Base-by-base conservation (phyloP, 2,113 vertebrate species). In the Hymenochirus boettgeri region DNA sequence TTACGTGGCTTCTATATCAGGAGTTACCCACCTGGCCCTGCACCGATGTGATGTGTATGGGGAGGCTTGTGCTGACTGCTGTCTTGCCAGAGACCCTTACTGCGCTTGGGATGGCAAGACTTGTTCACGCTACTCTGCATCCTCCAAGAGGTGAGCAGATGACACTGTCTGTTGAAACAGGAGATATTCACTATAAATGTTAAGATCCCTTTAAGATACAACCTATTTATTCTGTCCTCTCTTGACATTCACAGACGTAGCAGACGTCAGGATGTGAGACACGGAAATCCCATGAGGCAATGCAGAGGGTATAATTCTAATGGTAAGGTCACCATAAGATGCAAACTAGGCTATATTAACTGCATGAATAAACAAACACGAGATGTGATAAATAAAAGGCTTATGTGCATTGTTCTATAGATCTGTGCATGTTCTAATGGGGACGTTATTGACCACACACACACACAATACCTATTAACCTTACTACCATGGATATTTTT, bases 61-160 rank as follows among this genome's bases (percentile, higher is more conserved):
- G 4, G 92, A 95, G 17, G 96, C 87, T 31, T 99, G 96, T 2
- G 95, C 96, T 0, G 96, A 99, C 82, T 99, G 96, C 86, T 99
- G 96, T 77, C 87, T 99, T 7, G 96, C 96, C 35, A 82, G 96
- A 45, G 96, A 98, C 61, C 96, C 96, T 0, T 98, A 99, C 83
- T 99, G 96, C 0, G 96, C 96, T 78, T 98, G 96, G 96, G 96
- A 98, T 0, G 96, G 96, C 65, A 97, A 93, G 39, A 89, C 93
- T 76, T 98, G 96, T 79, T 95, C 94, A 56, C 91, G 95, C 72
- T 99, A 99, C 78, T 97, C 95, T 0, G 88, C 91, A 1, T 98
- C 94, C 13, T 95, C 95, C 72, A 99, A 98, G 80, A 93, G 96
- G 96, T 98, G 61, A n/a, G 70, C 29, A 59, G n/a, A n/a, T n/a